phyloP scores from a whole-genome alignment of 2,797 vertebrate species.

The Fratercula arctica region DNA sequence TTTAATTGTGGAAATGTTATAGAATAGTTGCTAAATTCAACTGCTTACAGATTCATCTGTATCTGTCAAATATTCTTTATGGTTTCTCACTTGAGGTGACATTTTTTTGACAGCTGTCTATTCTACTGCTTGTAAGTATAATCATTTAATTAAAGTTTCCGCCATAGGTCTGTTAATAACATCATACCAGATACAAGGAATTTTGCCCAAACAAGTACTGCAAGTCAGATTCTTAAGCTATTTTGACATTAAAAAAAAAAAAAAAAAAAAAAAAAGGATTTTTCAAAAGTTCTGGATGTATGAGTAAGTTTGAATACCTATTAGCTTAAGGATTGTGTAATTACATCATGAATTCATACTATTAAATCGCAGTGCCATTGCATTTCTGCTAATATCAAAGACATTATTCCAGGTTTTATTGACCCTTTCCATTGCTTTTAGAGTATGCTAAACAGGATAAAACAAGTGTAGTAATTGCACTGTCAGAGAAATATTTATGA shows the following conservation, averaged over 20 bases:
- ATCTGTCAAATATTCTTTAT: neutral
- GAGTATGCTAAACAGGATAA: neutral
- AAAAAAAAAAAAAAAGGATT: neutral
- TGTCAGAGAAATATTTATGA: neutral
- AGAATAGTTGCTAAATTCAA: neutral
- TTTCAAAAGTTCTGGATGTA: neutral
- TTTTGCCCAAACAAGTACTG: neutral
- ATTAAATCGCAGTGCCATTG: neutral
- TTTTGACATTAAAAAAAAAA: neutral
- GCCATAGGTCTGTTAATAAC: neutral
- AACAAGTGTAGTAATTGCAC: neutral
- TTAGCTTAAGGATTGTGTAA: neutral
- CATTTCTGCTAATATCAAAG: neutral
- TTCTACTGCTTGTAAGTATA: neutral
- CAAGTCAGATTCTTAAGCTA: neutral
- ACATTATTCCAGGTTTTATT: neutral
- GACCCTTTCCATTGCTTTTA: neutral
- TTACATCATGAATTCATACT: neutral
- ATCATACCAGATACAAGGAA: neutral
- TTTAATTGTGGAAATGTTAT: neutral
- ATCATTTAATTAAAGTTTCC: neutral
- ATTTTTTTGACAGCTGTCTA: constrained; percentile 25
- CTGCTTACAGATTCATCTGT: neutral
- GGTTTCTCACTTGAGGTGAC: neutral
- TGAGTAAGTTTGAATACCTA: neutral